A percentile compares a stretch with the other conserved stretches of the same genome.
Conservation (phyloP, 2,113 vertebrate species). For the Ceuthmochares aereus region DNA sequence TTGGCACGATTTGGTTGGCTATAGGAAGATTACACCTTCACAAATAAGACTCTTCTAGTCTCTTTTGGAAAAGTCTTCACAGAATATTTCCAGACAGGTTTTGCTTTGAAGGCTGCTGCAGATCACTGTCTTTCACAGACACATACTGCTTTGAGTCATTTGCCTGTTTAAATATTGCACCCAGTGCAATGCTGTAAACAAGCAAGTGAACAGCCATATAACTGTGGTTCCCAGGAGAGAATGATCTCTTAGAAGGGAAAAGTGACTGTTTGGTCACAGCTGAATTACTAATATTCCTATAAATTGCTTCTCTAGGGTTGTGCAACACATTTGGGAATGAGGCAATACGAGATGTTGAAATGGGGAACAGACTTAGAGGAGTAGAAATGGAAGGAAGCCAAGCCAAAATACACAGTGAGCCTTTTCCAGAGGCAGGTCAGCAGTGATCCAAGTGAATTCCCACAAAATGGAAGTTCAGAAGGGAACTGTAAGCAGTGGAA, state of each 20-base stretch:
- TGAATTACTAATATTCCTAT: constrained; percentile 58
- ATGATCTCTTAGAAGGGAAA: constrained; percentile 26
- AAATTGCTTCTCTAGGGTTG: constrained; percentile 59
- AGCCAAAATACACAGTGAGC: constrained; percentile 61
- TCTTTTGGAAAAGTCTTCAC: not conserved
- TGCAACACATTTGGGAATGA: constrained; percentile 59
- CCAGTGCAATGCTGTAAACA: constrained; percentile 36
- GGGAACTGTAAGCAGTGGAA: constrained; percentile 64
- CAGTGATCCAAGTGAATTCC: constrained; percentile 66
- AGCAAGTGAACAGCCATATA: constrained; percentile 27
- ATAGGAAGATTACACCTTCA: not conserved
- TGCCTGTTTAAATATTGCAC: not conserved
- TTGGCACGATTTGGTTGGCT: not conserved
- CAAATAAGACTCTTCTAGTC: not conserved
- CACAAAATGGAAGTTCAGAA: constrained; percentile 69
- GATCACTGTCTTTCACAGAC: not conserved
- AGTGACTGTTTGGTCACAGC: constrained; percentile 44
- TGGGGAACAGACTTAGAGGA: constrained; percentile 62
- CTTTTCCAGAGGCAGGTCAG: constrained; percentile 69
- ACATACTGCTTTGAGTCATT: not conserved
- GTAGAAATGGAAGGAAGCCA: constrained; percentile 66
- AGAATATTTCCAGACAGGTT: constrained; percentile 1
- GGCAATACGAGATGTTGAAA: constrained; percentile 69
- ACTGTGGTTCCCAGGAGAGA: not conserved
- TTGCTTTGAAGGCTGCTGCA: constrained; percentile 16